phyloP scores from a whole-genome alignment of 2,113 vertebrate species.

The Centropus bengalensis region DNA sequence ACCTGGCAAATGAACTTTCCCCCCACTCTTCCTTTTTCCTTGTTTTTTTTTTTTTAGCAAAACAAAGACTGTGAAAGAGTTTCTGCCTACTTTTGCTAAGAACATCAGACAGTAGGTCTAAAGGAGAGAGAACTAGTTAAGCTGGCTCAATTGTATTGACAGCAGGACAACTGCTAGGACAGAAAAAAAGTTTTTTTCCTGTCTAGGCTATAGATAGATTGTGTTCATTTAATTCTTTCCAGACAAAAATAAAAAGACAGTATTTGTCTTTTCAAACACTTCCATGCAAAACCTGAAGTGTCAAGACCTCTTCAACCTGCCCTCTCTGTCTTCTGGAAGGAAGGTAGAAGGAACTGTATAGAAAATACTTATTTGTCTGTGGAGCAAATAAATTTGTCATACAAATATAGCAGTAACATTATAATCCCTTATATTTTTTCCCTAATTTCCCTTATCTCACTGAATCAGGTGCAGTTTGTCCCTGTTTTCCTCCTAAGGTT shows the following conservation, averaged over 20 bases:
- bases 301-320: background rate
- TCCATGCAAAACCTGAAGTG: background rate
- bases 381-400: background rate
- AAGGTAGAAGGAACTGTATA: too few species aligned
- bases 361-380: background rate
- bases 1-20: background rate
- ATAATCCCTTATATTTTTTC: background rate
- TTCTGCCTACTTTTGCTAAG: background rate
- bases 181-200: background rate
- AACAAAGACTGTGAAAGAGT: background rate
- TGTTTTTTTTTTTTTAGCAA: background rate
- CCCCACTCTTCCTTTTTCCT: too few species aligned
- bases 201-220: background rate
- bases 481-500: fast-evolving
- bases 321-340: fast-evolving
- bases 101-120: background rate
- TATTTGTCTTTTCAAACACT: background rate
- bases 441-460: background rate
- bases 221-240: background rate
- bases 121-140: background rate
- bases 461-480: background rate
- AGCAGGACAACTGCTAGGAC: background rate
- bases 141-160: background rate
- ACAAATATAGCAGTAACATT: too few species aligned
- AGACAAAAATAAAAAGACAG: background rate